Conservation (phyloP, 2,113 vertebrate species). For the Hippocampus zosterae region DNA sequence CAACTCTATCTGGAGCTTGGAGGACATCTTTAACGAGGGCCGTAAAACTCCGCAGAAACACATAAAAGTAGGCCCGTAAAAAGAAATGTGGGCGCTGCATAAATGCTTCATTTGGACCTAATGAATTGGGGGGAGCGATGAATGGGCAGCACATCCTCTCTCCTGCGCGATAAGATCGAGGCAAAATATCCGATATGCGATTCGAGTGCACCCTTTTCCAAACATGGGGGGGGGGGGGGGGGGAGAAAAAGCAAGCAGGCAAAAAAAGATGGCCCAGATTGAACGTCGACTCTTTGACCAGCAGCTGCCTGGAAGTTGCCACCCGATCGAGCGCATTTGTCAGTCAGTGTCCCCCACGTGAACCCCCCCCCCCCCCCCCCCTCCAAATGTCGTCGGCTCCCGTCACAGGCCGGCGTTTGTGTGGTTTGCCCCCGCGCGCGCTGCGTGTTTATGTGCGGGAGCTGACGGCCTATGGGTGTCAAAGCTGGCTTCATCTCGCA, state of each 20-base stretch:
- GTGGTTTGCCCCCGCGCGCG: background rate
- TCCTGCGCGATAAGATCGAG: slow-evolving; percentile 34
- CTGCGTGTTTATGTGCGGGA: slow-evolving; percentile 25
- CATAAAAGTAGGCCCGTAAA: slow-evolving; percentile 72
- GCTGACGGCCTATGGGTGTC: slow-evolving; percentile 49
- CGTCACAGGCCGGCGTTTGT: slow-evolving; percentile 25
- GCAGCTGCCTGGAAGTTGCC: slow-evolving; percentile 64
- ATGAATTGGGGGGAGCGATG: slow-evolving; percentile 69
- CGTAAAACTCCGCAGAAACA: slow-evolving; percentile 75
- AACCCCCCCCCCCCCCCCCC: too few species aligned
- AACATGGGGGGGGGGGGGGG: background rate
- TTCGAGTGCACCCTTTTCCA: background rate
- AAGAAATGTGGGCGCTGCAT: slow-evolving; percentile 67
- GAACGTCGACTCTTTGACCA: slow-evolving; percentile 64
- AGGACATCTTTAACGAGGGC: slow-evolving; percentile 68
- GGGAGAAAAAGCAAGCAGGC: slow-evolving; percentile 56
- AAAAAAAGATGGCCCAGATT: slow-evolving; percentile 57
- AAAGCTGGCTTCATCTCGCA: slow-evolving; percentile 59
- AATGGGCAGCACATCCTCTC: slow-evolving; percentile 57
- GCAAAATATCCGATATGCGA: slow-evolving; percentile 15
- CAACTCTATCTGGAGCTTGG: slow-evolving; percentile 69
- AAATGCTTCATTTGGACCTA: slow-evolving; percentile 73
- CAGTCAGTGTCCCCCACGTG: slow-evolving; percentile 58
- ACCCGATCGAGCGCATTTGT: slow-evolving; percentile 52
- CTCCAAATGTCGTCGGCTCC: slow-evolving; percentile 45